phyloP scores from a whole-genome alignment of 2,888 invertebrate genomes.

The Mongoloraphidia duomilia region DNA sequence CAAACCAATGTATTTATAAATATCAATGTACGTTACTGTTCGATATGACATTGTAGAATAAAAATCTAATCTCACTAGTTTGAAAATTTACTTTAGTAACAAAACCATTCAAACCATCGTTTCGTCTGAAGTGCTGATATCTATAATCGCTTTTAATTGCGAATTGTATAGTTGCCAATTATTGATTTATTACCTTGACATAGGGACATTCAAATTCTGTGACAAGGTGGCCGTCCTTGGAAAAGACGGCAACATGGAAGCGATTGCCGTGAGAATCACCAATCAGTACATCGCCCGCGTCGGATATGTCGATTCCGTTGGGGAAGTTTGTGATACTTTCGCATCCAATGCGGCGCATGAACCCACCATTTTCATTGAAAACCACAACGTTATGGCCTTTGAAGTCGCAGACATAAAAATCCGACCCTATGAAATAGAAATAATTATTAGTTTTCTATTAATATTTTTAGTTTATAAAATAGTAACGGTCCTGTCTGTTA shows the following conservation, averaged over 20 bases:
- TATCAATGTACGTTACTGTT: too few species aligned
- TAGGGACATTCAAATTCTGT: conserved; percentile 95
- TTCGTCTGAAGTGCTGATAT: too few species aligned
- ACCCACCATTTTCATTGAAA: conserved; percentile 83
- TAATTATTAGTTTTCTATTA: neutral
- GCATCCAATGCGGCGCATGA: conserved; percentile 85
- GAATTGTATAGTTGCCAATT: too few species aligned
- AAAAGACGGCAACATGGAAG: conserved; percentile 93
- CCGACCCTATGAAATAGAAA: conserved; percentile 48
- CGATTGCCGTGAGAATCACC: conserved; percentile 96
- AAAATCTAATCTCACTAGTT: too few species aligned
- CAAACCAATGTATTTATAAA: too few species aligned
- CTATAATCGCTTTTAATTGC: too few species aligned
- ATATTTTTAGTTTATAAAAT: neutral
- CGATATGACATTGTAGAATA: too few species aligned
- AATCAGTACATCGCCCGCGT: conserved; percentile 90
- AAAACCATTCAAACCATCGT: too few species aligned
- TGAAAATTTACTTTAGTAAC: too few species aligned
- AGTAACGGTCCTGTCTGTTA: neutral
- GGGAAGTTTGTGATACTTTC: conserved; percentile 94
- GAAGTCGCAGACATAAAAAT: conserved; percentile 94
- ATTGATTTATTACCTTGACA: conserved; percentile 62
- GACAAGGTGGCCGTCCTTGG: conserved; percentile 70
- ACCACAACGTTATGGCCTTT: conserved; percentile 97
- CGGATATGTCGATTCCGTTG: conserved; percentile 94